Conservation (phyloP, 1,140 invertebrate species). For the Drosophila ogumai region DNA sequence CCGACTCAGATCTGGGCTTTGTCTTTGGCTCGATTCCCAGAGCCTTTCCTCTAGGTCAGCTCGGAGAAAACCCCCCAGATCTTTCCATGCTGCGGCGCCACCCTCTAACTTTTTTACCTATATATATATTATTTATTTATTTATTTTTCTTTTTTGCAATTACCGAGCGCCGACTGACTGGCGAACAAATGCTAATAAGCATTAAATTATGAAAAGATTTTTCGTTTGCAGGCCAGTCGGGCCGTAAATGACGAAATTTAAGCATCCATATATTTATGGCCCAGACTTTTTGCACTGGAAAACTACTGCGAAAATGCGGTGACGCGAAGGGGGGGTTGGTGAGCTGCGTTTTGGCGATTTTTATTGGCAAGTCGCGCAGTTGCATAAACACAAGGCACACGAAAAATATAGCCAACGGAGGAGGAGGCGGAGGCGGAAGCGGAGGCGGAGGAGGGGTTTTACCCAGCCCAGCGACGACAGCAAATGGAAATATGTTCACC, state of each 20-base stretch:
- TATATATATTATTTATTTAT: not conserved
- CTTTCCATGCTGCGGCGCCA: not conserved
- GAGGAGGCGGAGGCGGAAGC: no score
- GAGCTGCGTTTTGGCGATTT: constrained; percentile 55
- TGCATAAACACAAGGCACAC: constrained; percentile 67
- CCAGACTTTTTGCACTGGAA: constrained; percentile 83
- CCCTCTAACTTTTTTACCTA: not conserved
- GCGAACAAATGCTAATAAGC: constrained; percentile 76
- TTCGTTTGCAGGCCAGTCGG: constrained; percentile 69
- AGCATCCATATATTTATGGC: constrained; percentile 81
- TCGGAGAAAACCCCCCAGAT: not conserved
- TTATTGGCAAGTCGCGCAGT: constrained; percentile 79
- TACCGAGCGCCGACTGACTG: constrained; percentile 34
- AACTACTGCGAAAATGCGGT: constrained; percentile 35
- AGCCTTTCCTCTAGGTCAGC: constrained; percentile 19
- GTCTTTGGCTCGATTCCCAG: constrained; percentile 26
- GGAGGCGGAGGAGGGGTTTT: not conserved
- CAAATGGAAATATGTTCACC: constrained; percentile 63
- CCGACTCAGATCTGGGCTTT: not conserved
- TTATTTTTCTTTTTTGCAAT: constrained; percentile 5
- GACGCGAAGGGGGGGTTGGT: not conserved
- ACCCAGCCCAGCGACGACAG: constrained; percentile 17
- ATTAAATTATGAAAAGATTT: constrained; percentile 82
- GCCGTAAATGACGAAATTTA: constrained; percentile 82
- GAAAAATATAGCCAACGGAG: not conserved